Percentiles rank a stretch among this genome's conserved stretches.
Evolutionary conservation across 2,888 invertebrate genomes (phyloP).

Genomic region (Ypsolopha sequella): DNA sequence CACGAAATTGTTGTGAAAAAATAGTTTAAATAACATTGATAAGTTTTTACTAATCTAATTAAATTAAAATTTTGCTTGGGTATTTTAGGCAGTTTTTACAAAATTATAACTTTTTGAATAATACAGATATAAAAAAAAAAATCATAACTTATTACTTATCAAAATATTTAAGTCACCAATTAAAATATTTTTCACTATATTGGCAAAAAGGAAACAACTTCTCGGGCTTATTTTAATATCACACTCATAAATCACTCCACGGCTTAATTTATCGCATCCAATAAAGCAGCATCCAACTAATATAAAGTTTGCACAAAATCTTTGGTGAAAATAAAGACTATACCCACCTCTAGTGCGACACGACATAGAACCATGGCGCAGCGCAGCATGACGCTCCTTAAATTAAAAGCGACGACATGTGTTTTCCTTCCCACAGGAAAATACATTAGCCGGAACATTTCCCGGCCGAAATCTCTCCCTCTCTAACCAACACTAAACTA

Average conservation of each 20-base stretch:
- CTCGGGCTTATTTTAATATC: no score
- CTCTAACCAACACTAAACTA: slow-evolving; percentile 18
- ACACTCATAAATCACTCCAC: slow-evolving; percentile 2
- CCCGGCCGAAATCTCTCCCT: slow-evolving; percentile 34
- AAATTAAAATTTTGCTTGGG: no score
- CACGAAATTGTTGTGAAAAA: no score
- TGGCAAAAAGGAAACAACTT: no score
- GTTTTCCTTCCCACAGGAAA: slow-evolving; percentile 71
- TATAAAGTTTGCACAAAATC: not conserved
- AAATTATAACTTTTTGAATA: no score
- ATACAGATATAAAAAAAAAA: no score
- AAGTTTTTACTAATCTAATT: no score
- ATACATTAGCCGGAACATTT: slow-evolving; percentile 66
- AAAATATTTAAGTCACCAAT: no score
- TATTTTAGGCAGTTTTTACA: no score
- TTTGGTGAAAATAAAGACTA: slow-evolving; percentile 5
- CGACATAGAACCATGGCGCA: slow-evolving; percentile 57
- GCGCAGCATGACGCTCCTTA: slow-evolving; percentile 66
- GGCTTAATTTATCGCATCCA: slow-evolving; percentile 7
- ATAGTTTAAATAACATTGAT: no score
- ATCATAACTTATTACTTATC: no score
- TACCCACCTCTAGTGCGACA: slow-evolving; percentile 30
- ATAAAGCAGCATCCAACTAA: slow-evolving; percentile 7
- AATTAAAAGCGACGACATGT: slow-evolving; percentile 70
- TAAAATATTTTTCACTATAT: no score